A percentile compares a stretch with the other conserved stretches of the same genome.
phyloP scores from a whole-genome alignment of 2,113 vertebrate species.

The Lycocorax pyrrhopterus region DNA sequence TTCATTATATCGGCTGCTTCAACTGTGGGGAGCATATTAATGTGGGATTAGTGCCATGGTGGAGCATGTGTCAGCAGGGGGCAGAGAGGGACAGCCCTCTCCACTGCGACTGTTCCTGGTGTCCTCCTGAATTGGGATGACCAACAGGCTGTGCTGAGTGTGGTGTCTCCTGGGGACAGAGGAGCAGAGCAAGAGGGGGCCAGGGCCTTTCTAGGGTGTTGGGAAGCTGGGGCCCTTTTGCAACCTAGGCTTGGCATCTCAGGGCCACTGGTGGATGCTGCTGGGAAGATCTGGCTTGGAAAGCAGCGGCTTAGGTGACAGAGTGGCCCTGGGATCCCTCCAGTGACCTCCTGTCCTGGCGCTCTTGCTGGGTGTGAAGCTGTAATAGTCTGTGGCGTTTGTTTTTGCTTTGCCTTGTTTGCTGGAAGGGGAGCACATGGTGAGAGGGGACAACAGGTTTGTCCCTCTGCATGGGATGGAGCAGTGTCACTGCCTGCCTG shows the following conservation, averaged over 20 bases:
- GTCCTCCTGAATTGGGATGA: rapidly evolving
- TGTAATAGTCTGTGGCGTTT: neutral
- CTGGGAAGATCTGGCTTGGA: neutral
- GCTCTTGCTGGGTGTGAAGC: rapidly evolving
- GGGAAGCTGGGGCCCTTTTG: neutral
- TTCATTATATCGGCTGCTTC: neutral
- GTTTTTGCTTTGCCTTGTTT: neutral
- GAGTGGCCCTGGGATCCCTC: neutral
- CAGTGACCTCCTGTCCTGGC: neutral
- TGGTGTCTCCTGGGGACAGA: neutral
- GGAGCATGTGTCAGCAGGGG: rapidly evolving
- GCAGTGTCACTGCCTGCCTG: neutral
- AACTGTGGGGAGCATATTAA: neutral
- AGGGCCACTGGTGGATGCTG: neutral
- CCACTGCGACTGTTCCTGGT: rapidly evolving
- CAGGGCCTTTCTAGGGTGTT: neutral
- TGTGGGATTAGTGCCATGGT: neutral
- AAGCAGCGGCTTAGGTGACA: neutral
- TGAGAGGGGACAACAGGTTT: neutral
- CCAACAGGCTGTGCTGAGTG: neutral
- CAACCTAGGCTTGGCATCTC: neutral
- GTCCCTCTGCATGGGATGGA: neutral
- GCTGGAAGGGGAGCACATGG: neutral
- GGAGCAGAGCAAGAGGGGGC: neutral
- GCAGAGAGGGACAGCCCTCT: no score